A percentile compares a stretch with the other conserved stretches of the same genome.
These are phyloP conservation scores for Pygoscelis antarcticus DNA, from an alignment of 2,113 vertebrate genomes.

Conservation along the genomic window DNA sequence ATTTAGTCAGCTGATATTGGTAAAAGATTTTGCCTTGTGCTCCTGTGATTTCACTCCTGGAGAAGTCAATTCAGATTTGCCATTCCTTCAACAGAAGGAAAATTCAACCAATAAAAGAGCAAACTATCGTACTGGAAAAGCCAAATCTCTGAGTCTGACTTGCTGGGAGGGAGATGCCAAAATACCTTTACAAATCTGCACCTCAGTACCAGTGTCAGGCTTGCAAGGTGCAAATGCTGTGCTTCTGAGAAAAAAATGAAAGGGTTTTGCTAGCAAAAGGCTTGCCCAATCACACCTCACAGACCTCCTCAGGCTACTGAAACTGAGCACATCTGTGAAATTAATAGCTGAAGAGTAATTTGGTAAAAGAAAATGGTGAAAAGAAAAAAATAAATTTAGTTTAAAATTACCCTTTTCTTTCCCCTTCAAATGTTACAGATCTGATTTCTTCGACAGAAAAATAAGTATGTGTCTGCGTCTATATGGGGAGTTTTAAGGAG, in stretches of 20 bases:
- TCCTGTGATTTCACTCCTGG: neutral
- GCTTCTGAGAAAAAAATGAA: neutral
- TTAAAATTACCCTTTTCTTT: slow-evolving; percentile 54
- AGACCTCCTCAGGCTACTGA: slow-evolving; percentile 38
- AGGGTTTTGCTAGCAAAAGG: slow-evolving; percentile 3
- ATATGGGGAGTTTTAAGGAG: neutral
- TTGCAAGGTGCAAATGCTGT: slow-evolving; percentile 10
- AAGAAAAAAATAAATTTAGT: slow-evolving; percentile 32
- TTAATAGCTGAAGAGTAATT: slow-evolving; percentile 9
- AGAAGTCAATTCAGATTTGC: neutral
- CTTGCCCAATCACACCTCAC: neutral
- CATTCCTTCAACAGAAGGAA: neutral
- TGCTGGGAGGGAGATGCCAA: slow-evolving; percentile 16
- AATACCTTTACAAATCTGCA: slow-evolving; percentile 42
- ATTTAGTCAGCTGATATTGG: neutral
- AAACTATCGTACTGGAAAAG: neutral
- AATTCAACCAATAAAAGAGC: slow-evolving; percentile 48
- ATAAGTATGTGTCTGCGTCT: neutral
- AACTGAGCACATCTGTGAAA: slow-evolving; percentile 37
- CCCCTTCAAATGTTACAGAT: slow-evolving; percentile 26
- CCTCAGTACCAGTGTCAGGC: neutral
- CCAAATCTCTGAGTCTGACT: neutral
- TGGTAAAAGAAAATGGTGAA: slow-evolving; percentile 39
- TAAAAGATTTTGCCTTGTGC: neutral
- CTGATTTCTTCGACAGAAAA: slow-evolving; percentile 52